Percentiles rank a stretch among this genome's conserved stretches.
phyloP scores from a whole-genome alignment of 1,140 invertebrate genomes.

The Stratiolaelaps scimitus region DNA sequence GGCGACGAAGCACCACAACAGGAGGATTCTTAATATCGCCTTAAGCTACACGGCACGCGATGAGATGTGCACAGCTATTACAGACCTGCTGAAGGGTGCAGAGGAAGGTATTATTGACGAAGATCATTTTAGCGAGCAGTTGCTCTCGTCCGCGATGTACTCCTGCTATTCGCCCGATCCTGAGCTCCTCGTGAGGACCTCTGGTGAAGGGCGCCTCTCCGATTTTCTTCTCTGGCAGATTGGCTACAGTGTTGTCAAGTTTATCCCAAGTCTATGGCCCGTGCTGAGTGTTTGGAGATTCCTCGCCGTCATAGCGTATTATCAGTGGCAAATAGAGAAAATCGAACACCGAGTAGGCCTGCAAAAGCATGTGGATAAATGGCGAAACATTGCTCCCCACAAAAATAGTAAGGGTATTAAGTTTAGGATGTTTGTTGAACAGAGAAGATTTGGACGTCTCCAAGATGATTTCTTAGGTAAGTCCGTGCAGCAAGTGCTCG shows the following conservation, averaged over 20 bases:
- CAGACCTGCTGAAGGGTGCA: conserved; percentile 39
- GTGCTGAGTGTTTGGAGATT: conserved; percentile 84
- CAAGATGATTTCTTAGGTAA: no score
- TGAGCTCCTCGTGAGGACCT: conserved; percentile 87
- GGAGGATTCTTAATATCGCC: conserved; percentile 46
- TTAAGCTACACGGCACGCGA: conserved; percentile 46
- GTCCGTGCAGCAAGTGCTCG: no score
- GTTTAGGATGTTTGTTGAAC: no score
- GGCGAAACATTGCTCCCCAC: no score
- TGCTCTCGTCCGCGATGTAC: conserved; percentile 46
- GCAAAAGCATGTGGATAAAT: no score
- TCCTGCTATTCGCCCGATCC: conserved; percentile 58
- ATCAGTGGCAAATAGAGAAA: conserved; percentile 50
- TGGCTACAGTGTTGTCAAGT: conserved; percentile 50
- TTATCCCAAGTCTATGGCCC: conserved; percentile 75
- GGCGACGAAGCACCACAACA: conserved; percentile 65
- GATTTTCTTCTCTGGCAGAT: conserved; percentile 95
- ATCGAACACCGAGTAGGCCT: no score
- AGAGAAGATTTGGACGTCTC: no score
- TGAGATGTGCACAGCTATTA: conserved; percentile 45
- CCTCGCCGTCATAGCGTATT: conserved; percentile 65
- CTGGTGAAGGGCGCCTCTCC: conserved; percentile 84
- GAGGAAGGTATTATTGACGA: conserved; percentile 7
- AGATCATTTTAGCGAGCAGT: neutral
- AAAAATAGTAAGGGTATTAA: no score